Conservation (phyloP, 1,140 invertebrate genomes). For the Plutomurus gul region DNA sequence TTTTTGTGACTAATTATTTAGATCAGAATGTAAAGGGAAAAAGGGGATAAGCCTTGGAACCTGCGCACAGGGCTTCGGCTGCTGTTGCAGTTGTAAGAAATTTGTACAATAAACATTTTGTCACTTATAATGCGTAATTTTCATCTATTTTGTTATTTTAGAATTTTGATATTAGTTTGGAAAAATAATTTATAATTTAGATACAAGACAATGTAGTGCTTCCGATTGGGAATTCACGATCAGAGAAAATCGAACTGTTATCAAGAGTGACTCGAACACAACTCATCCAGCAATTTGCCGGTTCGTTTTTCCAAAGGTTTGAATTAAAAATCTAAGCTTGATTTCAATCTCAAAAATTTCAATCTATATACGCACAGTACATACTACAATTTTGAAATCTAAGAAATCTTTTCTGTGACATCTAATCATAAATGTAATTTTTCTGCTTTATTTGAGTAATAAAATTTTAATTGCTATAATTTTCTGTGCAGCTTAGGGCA, state of each 20-base stretch:
- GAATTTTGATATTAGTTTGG: too few relatives aligned
- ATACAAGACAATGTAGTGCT: not conserved
- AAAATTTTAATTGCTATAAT: not conserved
- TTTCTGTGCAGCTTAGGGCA: not conserved
- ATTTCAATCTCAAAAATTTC: not conserved
- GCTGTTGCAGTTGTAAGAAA: conserved; percentile 36
- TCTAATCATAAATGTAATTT: too few relatives aligned
- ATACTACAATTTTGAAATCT: not conserved
- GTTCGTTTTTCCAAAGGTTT: conserved; percentile 33
- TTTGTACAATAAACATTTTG: not conserved
- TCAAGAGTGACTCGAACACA: not conserved
- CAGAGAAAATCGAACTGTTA: not conserved
- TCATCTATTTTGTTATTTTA: too few relatives aligned
- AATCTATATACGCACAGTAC: too few relatives aligned
- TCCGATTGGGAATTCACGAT: not conserved
- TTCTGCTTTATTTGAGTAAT: too few relatives aligned
- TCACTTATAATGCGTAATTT: too few relatives aligned
- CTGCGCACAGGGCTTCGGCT: conserved; percentile 32
- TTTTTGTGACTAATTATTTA: not conserved
- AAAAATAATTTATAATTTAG: too few relatives aligned
- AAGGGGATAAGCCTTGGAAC: not conserved
- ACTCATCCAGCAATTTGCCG: not conserved
- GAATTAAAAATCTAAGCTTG: not conserved
- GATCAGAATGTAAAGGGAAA: not conserved
- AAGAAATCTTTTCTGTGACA: too few relatives aligned